phyloP scores from a whole-genome alignment of 2,113 vertebrate species.

The Apteryx mantelli region DNA sequence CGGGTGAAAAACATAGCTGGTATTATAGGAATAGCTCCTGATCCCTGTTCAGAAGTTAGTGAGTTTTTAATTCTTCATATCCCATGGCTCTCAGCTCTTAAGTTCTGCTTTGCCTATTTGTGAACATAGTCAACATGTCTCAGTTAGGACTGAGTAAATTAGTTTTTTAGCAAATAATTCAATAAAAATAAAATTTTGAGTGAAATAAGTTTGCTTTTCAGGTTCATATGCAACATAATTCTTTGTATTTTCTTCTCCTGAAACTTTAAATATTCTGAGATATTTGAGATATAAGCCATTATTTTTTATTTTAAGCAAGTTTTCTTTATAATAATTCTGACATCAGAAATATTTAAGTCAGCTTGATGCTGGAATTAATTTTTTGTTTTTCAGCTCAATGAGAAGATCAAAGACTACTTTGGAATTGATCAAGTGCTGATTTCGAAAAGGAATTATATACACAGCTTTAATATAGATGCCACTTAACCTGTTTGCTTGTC shows the following conservation, averaged over 20 bases:
- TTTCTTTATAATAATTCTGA: constrained; percentile 1
- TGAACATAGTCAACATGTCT: not conserved
- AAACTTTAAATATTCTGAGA: not conserved
- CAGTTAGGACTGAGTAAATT: not conserved
- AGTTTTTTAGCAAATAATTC: not conserved
- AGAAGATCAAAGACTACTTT: constrained; percentile 54
- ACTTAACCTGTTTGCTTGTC: not conserved
- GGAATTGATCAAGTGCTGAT: constrained; percentile 34
- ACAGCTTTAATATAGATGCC: constrained; percentile 16
- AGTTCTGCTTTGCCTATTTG: not conserved
- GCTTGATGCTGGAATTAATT: constrained; percentile 47
- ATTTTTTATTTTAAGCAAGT: constrained; percentile 22
- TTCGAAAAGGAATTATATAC: constrained; percentile 55
- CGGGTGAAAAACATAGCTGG: not conserved
- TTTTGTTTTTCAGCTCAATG: constrained; percentile 24
- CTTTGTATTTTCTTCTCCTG: constrained; percentile 3
- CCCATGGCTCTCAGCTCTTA: not conserved
- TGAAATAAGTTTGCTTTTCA: not conserved
- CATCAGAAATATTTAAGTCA: constrained; percentile 31
- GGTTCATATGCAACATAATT: not conserved
- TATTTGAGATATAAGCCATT: not conserved
- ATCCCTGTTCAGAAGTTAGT: not conserved
- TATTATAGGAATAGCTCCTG: not conserved
- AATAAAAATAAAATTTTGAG: not conserved
- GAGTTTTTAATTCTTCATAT: not conserved